A percentile compares a stretch with the other conserved stretches of the same genome.
These are phyloP conservation scores for Champsocephalus gunnari DNA, from an alignment of 2,797 vertebrate genomes.

Conservation along the genomic window DNA sequence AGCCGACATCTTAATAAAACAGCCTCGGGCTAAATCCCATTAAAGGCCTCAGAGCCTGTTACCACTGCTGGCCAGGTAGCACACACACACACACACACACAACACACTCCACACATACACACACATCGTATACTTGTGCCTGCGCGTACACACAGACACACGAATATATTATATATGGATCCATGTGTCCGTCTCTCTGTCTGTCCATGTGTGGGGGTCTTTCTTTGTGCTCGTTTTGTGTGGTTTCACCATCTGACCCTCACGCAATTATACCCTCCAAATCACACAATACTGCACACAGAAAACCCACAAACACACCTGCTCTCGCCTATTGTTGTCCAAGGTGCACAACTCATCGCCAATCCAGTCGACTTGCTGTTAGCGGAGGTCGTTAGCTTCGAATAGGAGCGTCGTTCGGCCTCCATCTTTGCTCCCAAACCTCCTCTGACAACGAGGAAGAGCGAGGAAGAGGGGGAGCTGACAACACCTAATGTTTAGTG, in stretches of 20 bases:
- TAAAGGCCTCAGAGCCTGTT: slow-evolving; percentile 99
- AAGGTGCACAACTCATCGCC: not conserved
- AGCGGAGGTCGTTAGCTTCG: not conserved
- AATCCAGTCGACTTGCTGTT: not conserved
- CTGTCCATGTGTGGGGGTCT: slow-evolving; percentile 79
- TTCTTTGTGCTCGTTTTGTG: slow-evolving; percentile 67
- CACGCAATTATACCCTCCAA: slow-evolving; percentile 73
- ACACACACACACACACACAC: slow-evolving; percentile 79
- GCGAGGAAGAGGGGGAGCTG: not conserved
- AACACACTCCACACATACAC: slow-evolving; percentile 71
- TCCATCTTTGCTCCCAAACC: slow-evolving; percentile 21
- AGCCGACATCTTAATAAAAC: slow-evolving; percentile 99
- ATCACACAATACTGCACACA: slow-evolving; percentile 49
- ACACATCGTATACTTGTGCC: slow-evolving; percentile 60
- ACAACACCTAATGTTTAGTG: not conserved
- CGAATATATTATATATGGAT: slow-evolving; percentile 84
- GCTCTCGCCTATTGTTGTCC: slow-evolving; percentile 31
- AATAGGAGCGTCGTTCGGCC: not conserved
- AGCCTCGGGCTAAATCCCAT: slow-evolving; percentile 99
- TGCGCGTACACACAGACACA: slow-evolving; percentile 52
- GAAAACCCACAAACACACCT: slow-evolving; percentile 36
- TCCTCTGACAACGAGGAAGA: slow-evolving; percentile 12
- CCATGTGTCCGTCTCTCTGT: slow-evolving; percentile 81
- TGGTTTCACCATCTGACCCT: slow-evolving; percentile 89
- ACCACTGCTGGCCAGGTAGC: slow-evolving; percentile 99